phyloP scores from a whole-genome alignment of 2,888 invertebrate species.

The Cotesia congregata region DNA sequence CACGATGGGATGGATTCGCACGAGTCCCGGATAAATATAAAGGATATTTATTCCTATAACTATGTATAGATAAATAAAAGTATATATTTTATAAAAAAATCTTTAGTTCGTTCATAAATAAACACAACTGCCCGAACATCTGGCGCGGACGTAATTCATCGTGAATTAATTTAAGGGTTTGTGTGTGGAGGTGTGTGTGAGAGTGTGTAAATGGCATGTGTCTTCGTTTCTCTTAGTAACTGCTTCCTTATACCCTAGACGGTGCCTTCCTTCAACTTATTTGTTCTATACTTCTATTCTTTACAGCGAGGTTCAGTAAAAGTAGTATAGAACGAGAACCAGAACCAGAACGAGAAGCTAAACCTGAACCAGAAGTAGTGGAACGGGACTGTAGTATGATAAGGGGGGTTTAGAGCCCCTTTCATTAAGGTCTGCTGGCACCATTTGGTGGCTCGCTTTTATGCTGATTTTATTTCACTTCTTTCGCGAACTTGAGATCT shows the following conservation, averaged over 20 bases:
- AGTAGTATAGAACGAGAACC: slow-evolving; percentile 18
- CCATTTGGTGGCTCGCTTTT: slow-evolving; percentile 68
- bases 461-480: slow-evolving; percentile 70
- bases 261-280: slow-evolving; percentile 14
- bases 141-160: slow-evolving; percentile 71
- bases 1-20: slow-evolving; percentile 27
- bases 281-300: slow-evolving; percentile 11
- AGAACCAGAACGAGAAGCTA: not conserved
- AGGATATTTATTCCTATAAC: not conserved
- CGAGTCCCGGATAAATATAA: slow-evolving; percentile 34
- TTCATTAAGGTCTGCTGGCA: slow-evolving; percentile 69
- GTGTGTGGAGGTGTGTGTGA: slow-evolving; percentile 29
- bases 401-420: slow-evolving; percentile 57
- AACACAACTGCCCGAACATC: slow-evolving; percentile 70
- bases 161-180: slow-evolving; percentile 70
- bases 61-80: not conserved
- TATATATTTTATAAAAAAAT: slow-evolving; percentile 57
- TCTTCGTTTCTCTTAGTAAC: slow-evolving; percentile 51
- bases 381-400: not conserved
- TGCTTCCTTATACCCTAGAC: slow-evolving; percentile 22
- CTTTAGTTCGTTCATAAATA: slow-evolving; percentile 70
- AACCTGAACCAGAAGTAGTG: not conserved
- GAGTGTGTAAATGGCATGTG: slow-evolving; percentile 28
- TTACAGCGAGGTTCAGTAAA: slow-evolving; percentile 25
- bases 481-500: slow-evolving; percentile 67